Base-by-base conservation (phyloP, 1,140 invertebrate species). In the Drosophila sulfurigaster region DNA sequence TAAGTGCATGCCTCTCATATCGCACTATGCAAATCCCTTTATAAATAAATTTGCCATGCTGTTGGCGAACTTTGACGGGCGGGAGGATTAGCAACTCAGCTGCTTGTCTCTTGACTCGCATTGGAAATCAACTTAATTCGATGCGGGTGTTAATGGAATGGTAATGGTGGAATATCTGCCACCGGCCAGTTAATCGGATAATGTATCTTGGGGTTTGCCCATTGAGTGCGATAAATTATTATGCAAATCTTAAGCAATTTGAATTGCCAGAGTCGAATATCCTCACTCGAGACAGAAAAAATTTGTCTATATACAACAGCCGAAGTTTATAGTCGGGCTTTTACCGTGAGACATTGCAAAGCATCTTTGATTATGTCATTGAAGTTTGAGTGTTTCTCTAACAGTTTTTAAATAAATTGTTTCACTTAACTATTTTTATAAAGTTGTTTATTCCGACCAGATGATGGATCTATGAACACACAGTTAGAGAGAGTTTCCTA, bases 21-120 rank as follows among this genome's bases (percentile, higher is more conserved):
- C 71, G 59, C 54, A 86, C 38, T 78, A 86, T 86, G 82, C 82
- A 86, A 86, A 86, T 86, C 75, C 75, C 75, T 86, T 25, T 25
- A 25, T 81, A 86, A 86, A 86, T 86, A 86, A 72, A 81, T 86
- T 86, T 86, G 57, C 64, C 48, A 74, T 66, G 62, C 49, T 54
- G 59, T 69, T 66, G 72, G 68, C 20, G 66, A 75, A 82, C 79
- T 67, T 69, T 63, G 63, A 51, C 38, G 16, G 35, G 32, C 41
- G 38, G 38, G 30, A 16, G 30, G 6, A 16, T 30, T 28, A 20
- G 54, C 67, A 54, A 70, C 59, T 65, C 60, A 65, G 32, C 35
- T 43, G 35, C 48, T 52, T 69, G 57, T 63, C 28, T 49, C 43
- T 41, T n/a, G 8, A n/a, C 20, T 28, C 41, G 16, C 48, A 62